A percentile compares a stretch with the other conserved stretches of the same genome.
Evolutionary conservation across 1,140 invertebrate genomes (phyloP).

Genomic region (Sycophila sp.): DNA sequence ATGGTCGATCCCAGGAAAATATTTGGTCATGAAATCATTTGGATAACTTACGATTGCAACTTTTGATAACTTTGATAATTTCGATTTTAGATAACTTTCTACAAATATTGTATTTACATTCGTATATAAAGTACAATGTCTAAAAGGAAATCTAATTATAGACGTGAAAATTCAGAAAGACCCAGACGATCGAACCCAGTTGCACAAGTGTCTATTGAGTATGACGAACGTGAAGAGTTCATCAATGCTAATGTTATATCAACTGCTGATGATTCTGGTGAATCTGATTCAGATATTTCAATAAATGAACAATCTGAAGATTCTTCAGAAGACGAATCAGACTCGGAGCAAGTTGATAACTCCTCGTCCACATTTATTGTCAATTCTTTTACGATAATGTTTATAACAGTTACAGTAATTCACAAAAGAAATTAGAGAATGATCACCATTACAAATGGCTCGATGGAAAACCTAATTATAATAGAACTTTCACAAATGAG

Average conservation of each 20-base stretch:
- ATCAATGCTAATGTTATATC: not conserved
- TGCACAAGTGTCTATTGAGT: too few relatives aligned
- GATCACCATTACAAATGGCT: not conserved
- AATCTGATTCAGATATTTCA: too few relatives aligned
- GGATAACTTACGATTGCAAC: not conserved
- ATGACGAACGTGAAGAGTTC: too few relatives aligned
- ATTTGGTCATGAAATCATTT: not conserved
- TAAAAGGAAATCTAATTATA: too few relatives aligned
- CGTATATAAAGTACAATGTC: not conserved
- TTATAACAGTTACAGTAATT: not conserved
- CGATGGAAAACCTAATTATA: not conserved
- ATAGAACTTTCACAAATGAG: not conserved
- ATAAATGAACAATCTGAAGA: too few relatives aligned
- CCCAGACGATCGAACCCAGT: too few relatives aligned
- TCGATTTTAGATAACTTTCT: not conserved
- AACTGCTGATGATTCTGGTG: too few relatives aligned
- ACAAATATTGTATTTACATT: not conserved
- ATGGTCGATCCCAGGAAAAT: not conserved
- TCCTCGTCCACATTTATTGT: not conserved
- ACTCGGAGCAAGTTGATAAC: not conserved
- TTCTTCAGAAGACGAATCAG: not conserved
- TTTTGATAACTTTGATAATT: not conserved
- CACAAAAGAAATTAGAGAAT: not conserved
- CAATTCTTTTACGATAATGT: not conserved
- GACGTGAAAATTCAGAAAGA: too few relatives aligned